Percentiles rank a stretch among this genome's conserved stretches.
Evolutionary conservation across 1,140 invertebrate genomes (phyloP).

Genomic region (Zaprionus gabonicus): DNA sequence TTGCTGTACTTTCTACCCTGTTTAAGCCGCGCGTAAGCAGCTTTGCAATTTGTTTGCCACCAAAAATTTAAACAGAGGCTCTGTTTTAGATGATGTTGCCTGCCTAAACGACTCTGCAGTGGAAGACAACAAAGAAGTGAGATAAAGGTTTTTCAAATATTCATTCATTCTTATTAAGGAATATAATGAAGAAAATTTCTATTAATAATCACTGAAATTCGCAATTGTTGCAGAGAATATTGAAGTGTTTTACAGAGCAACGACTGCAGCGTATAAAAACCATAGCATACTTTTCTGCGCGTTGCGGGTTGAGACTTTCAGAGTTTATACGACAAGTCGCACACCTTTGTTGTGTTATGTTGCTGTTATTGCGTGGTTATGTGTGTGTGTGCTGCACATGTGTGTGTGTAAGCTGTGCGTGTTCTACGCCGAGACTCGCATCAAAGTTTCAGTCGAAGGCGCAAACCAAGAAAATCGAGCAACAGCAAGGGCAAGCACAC

Average conservation of each 20-base stretch:
- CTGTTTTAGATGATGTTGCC: slow-evolving; percentile 31
- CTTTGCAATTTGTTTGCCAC: slow-evolving; percentile 73
- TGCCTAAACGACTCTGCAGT: slow-evolving; percentile 39
- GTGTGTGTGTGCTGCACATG: slow-evolving; percentile 18
- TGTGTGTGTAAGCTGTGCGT: slow-evolving; percentile 2
- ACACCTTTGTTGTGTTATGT: slow-evolving; percentile 58
- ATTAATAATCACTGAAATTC: no score
- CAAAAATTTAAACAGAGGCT: slow-evolving; percentile 73
- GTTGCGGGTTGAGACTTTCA: background rate
- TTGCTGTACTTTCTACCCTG: background rate
- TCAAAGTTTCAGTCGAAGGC: slow-evolving; percentile 48
- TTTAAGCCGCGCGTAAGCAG: slow-evolving; percentile 35
- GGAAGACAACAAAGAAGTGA: background rate
- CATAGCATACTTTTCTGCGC: slow-evolving; percentile 44
- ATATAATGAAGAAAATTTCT: no score
- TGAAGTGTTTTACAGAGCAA: no score
- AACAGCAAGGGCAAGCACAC: background rate
- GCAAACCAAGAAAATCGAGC: slow-evolving; percentile 51
- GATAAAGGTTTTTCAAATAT: background rate
- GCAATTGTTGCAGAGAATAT: background rate
- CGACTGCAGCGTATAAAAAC: slow-evolving; percentile 4
- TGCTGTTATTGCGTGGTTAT: slow-evolving; percentile 13
- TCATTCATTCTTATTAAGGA: no score
- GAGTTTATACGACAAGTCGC: slow-evolving; percentile 40
- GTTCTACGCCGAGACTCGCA: slow-evolving; percentile 39